These are phyloP conservation scores for Isichthys henryi DNA, from an alignment of 2,113 vertebrate genomes.

Conservation along the genomic window DNA sequence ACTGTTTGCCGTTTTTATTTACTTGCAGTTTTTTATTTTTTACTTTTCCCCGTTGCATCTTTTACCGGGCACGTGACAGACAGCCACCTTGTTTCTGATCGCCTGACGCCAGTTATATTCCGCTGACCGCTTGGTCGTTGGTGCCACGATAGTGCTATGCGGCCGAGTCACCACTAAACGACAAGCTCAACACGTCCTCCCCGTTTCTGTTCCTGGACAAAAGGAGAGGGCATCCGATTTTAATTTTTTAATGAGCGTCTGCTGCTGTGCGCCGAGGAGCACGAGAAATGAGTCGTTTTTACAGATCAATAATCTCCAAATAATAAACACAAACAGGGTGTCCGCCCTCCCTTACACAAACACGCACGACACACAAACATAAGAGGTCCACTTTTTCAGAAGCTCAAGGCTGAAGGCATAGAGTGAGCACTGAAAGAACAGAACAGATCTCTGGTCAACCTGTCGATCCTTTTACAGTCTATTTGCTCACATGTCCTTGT, in stretches of 20 bases:
- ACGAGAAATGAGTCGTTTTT: slow-evolving; percentile 22
- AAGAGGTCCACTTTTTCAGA: slow-evolving; percentile 22
- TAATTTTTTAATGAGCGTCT: neutral
- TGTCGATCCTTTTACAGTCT: slow-evolving; percentile 48
- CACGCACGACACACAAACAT: neutral
- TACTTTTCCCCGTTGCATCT: neutral
- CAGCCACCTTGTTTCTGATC: neutral
- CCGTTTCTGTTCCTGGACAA: neutral
- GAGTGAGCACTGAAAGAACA: slow-evolving; percentile 44
- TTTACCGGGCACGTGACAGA: neutral
- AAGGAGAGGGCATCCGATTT: neutral
- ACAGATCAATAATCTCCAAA: slow-evolving; percentile 33
- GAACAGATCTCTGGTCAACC: slow-evolving; percentile 51
- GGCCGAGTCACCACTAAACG: neutral
- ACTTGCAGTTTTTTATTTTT: neutral
- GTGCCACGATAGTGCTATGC: neutral
- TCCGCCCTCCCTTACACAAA: slow-evolving; percentile 20
- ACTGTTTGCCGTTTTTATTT: neutral
- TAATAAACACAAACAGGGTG: slow-evolving; percentile 19
- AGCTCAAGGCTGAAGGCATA: slow-evolving; percentile 32
- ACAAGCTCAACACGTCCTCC: neutral
- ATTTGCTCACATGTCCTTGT: slow-evolving; percentile 44
- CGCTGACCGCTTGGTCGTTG: neutral
- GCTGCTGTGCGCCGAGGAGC: neutral
- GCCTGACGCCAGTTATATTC: neutral